A percentile compares a stretch with the other conserved stretches of the same genome.
These are phyloP conservation scores for Tachystola acroxantha DNA, from an alignment of 2,888 invertebrate genomes.

Conservation along the genomic window DNA sequence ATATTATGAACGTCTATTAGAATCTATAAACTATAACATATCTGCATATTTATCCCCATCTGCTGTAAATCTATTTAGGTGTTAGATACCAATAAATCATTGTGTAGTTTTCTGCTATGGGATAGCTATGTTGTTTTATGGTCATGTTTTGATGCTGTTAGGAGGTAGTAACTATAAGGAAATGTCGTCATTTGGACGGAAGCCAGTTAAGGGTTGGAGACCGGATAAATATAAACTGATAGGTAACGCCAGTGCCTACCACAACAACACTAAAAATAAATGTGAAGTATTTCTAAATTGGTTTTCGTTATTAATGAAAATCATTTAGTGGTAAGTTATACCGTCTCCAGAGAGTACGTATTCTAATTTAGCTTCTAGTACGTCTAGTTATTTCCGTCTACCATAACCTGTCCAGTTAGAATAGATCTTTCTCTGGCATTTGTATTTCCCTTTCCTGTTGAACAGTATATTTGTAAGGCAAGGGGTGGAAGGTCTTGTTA, in stretches of 20 bases:
- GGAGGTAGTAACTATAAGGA: constrained; percentile 7
- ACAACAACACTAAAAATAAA: constrained; percentile 11
- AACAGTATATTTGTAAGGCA: constrained; percentile 21
- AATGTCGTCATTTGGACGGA: constrained; percentile 18
- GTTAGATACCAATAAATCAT: constrained; percentile 10
- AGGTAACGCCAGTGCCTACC: constrained; percentile 11
- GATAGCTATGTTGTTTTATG: constrained; percentile 2
- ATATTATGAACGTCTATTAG: constrained; percentile 37
- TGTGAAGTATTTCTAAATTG: constrained; percentile 19
- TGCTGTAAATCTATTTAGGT: constrained; percentile 15
- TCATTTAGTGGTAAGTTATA: constrained; percentile 53
- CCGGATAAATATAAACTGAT: constrained; percentile 14
- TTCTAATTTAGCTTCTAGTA: constrained; percentile 66
- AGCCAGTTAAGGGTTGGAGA: constrained; percentile 19
- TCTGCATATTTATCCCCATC: constrained; percentile 19
- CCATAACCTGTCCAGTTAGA: constrained; percentile 37
- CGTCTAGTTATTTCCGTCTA: constrained; percentile 68
- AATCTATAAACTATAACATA: constrained; percentile 48
- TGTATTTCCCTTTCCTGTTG: constrained; percentile 21
- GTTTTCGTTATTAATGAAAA: constrained; percentile 21
- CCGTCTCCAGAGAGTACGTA: constrained; percentile 47
- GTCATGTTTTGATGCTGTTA: constrained; percentile 6
- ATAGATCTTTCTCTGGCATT: constrained; percentile 32
- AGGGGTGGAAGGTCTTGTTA: constrained; percentile 33
- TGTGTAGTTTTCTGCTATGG: constrained; percentile 2